Conservation (phyloP, 2,888 invertebrate species). For the Tetragonula carbonaria region DNA sequence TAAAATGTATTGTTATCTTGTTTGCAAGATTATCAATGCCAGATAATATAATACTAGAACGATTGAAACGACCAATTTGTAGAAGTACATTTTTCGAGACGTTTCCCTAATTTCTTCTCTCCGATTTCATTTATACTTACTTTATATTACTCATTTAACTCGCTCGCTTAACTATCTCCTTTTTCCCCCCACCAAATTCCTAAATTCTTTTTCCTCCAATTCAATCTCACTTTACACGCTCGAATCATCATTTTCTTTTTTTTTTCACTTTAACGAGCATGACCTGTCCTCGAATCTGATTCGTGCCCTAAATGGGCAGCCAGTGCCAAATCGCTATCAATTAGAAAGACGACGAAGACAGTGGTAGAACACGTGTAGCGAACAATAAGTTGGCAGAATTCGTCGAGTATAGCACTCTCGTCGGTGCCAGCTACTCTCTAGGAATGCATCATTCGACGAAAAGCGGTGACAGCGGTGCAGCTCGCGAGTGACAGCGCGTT, state of each 20-base stretch:
- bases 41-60: no score
- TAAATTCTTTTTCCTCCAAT: not conserved
- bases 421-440: not conserved
- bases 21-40: no score
- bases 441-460: not conserved
- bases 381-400: constrained; percentile 20
- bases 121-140: no score
- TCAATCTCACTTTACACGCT: not conserved
- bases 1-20: no score
- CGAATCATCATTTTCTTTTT: not conserved
- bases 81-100: no score
- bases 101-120: no score
- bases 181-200: no score
- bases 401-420: not conserved
- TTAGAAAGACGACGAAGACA: not conserved
- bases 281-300: constrained; percentile 3
- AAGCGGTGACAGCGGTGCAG: not conserved
- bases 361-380: not conserved
- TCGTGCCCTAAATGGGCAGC: not conserved
- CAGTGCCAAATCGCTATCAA: constrained; percentile 19
- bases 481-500: not conserved
- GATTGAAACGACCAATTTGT: no score
- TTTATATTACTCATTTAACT: no score
- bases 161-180: no score
- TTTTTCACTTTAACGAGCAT: not conserved